Evolutionary conservation across 2,797 vertebrate genomes (phyloP).

Genomic region (Cryptoprocta ferox): DNA sequence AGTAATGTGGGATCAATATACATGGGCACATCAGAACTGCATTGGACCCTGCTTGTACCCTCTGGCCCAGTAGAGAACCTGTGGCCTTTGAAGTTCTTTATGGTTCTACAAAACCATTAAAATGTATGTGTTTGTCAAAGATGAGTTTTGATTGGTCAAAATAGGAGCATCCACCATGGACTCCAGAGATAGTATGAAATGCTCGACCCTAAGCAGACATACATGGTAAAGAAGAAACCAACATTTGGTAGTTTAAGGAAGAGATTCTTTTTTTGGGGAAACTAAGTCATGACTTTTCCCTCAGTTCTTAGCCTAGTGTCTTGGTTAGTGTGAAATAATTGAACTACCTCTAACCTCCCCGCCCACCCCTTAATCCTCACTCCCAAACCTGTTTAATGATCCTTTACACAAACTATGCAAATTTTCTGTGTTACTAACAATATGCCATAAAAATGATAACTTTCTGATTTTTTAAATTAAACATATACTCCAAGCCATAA

Average conservation of each 20-base stretch:
- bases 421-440: neutral
- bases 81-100: neutral
- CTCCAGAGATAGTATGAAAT: neutral
- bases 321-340: neutral
- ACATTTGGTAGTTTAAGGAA: neutral
- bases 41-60: neutral
- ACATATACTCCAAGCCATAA: neutral
- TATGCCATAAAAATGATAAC: slow-evolving; percentile 1
- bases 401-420: neutral
- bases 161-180: neutral
- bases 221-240: neutral
- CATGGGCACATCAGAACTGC: neutral
- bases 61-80: neutral
- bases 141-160: neutral
- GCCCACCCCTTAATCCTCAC: too few species aligned
- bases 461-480: slow-evolving; percentile 43
- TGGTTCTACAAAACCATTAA: neutral
- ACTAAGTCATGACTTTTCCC: neutral
- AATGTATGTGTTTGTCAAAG: neutral
- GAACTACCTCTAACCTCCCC: neutral
- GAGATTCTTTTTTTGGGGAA: neutral
- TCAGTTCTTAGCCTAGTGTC: neutral
- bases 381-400: neutral
- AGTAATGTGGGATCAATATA: neutral
- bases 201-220: neutral